Evolutionary conservation across 2,888 invertebrate genomes (phyloP).

Genomic region (Agrochola lychnidis): DNA sequence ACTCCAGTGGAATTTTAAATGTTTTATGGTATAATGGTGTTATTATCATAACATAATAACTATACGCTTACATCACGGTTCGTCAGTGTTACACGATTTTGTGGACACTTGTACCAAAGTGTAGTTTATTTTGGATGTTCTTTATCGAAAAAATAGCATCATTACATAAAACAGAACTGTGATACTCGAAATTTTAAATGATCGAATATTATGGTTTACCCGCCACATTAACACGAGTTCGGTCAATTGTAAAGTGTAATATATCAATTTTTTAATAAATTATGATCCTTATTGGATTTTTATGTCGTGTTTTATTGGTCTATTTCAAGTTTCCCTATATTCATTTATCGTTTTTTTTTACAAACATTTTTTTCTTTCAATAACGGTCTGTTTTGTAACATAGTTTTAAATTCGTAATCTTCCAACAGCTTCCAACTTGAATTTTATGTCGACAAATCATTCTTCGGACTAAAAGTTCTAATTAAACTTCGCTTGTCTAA

Average conservation of each 20-base stretch:
- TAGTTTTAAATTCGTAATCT: background rate
- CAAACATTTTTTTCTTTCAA: background rate
- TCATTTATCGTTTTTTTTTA: background rate
- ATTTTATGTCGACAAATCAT: slow-evolving; percentile 3
- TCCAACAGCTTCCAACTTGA: background rate
- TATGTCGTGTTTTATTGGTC: slow-evolving; percentile 78
- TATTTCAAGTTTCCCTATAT: background rate
- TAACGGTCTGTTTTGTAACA: background rate
- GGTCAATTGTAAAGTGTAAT: slow-evolving; percentile 90
- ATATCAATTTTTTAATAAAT: slow-evolving; percentile 89
- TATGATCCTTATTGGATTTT: slow-evolving; percentile 89
- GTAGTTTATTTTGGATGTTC: slow-evolving; percentile 65
- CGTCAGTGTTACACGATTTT: slow-evolving; percentile 54
- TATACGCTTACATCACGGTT: slow-evolving; percentile 44
- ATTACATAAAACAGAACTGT: slow-evolving; percentile 66
- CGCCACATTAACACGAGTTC: slow-evolving; percentile 80
- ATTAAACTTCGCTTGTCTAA: slow-evolving; percentile 68
- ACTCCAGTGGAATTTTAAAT: slow-evolving; percentile 62
- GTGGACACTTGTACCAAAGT: slow-evolving; percentile 56
- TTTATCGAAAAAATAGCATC: slow-evolving; percentile 62
- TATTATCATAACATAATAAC: slow-evolving; percentile 32
- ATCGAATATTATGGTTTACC: slow-evolving; percentile 67
- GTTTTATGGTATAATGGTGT: slow-evolving; percentile 57
- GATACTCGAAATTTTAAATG: slow-evolving; percentile 68
- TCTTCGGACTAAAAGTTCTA: slow-evolving; percentile 24